Base-by-base conservation (phyloP, 1,140 invertebrate genomes). In the Drepana arcuata region DNA sequence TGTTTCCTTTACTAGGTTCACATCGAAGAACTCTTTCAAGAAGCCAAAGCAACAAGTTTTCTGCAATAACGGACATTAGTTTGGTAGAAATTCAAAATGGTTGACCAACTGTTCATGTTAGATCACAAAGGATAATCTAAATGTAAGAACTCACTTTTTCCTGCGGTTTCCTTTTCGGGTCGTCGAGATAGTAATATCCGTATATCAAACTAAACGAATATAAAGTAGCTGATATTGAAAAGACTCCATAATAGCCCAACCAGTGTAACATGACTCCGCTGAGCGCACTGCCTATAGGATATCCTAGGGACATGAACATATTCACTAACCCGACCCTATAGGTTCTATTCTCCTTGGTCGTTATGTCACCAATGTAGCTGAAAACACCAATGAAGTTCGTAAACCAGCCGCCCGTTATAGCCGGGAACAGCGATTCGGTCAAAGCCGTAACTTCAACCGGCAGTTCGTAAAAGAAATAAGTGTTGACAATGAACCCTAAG, bases 331-430 rank as follows among this genome's bases (percentile, higher is more conserved):
- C 93, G 15, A 96, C 92, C 47, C 94, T 78, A 3, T 92, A 83
- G 0, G 94, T 96, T 41, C 94, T 86, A 12, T 89, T 90, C 62
- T 93, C 89, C 18, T 89, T 85, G 0, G 89, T 89, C 0, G 93
- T 95, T n/a, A 95, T 90, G 61, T 96, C 93, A 13, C 90, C 90
- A 11, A 96, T 91, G 57, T 95, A 96, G 65, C 93, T 95, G 68
- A 95, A 96, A n/a, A 92, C 88, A 7, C 92, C 92, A 86, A 96
- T 93, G 48, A 95, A 90, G 85, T 95, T 91, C 6, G 92, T 93
- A 50, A 93, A 93, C 88, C 91, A 94, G 1, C 93, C 93, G 2
- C 93, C 93, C 1, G 92, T 91, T 0, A 96, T 58, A 0, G 90
- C 91, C 0, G 92, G 92, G 65, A 92, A 92, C 9, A 93, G 72